A percentile compares a stretch with the other conserved stretches of the same genome.
These are phyloP conservation scores for Perdita meconis DNA, from an alignment of 2,888 invertebrate species.

Conservation along the genomic window DNA sequence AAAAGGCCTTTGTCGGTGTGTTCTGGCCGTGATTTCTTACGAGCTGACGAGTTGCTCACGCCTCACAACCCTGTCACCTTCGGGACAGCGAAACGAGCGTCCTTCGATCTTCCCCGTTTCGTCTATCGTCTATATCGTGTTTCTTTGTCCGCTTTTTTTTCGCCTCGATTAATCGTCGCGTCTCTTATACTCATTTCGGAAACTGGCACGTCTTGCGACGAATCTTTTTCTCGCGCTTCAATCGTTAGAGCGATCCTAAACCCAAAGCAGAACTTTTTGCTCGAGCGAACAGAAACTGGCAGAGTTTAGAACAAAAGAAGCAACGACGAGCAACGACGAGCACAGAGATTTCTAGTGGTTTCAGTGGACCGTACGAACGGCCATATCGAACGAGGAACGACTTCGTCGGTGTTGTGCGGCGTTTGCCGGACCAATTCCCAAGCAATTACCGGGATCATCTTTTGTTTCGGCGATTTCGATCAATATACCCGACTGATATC, in stretches of 20 bases:
- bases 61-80: slow-evolving; percentile 50
- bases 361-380: slow-evolving; percentile 54
- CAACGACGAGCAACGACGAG: slow-evolving; percentile 30
- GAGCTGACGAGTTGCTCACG: slow-evolving; percentile 60
- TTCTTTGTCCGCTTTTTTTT: no score
- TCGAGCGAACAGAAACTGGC: slow-evolving; percentile 41
- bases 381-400: slow-evolving; percentile 65
- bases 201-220: neutral
- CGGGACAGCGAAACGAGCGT: slow-evolving; percentile 18
- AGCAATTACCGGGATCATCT: slow-evolving; percentile 60
- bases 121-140: no score
- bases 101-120: no score
- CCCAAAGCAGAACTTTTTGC: slow-evolving; percentile 44
- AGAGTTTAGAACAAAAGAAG: slow-evolving; percentile 43
- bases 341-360: slow-evolving; percentile 71
- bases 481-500: slow-evolving; percentile 42
- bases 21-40: slow-evolving; percentile 67
- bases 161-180: no score
- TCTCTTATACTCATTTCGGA: neutral
- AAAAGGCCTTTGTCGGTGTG: slow-evolving; percentile 80
- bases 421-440: slow-evolving; percentile 56
- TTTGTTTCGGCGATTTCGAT: slow-evolving; percentile 53
- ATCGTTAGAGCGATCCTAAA: slow-evolving; percentile 39
- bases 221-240: neutral
- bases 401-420: slow-evolving; percentile 52